Evolutionary conservation across 2,888 invertebrate species (phyloP).

Genomic region (Pterostichus niger): DNA sequence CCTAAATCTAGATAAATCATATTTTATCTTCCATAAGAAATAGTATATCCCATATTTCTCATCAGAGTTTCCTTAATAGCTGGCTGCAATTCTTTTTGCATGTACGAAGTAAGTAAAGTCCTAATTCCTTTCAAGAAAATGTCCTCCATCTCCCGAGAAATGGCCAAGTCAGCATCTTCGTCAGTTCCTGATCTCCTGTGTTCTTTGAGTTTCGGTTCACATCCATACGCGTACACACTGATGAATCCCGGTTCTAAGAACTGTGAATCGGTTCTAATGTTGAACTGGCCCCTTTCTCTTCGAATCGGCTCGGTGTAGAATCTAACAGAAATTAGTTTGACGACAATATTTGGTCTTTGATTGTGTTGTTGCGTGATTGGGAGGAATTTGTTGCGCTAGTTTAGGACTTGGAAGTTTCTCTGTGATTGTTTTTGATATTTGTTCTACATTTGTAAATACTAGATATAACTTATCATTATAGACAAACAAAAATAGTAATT

Average conservation of each 20-base stretch:
- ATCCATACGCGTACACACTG: slow-evolving; percentile 91
- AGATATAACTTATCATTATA: slow-evolving; percentile 23
- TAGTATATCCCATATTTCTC: slow-evolving; percentile 92
- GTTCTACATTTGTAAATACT: slow-evolving; percentile 41
- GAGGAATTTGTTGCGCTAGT: slow-evolving; percentile 31
- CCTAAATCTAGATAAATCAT: slow-evolving; percentile 39
- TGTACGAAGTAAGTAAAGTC: slow-evolving; percentile 88
- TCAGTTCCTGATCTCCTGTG: slow-evolving; percentile 72
- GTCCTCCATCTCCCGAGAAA: slow-evolving; percentile 90
- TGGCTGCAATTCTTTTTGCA: slow-evolving; percentile 90
- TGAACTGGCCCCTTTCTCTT: slow-evolving; percentile 84
- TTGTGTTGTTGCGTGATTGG: slow-evolving; percentile 41
- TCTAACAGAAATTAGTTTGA: slow-evolving; percentile 69
- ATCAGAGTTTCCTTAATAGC: slow-evolving; percentile 92
- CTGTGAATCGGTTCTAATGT: slow-evolving; percentile 89
- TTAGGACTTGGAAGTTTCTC: slow-evolving; percentile 30
- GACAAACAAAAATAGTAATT: not conserved
- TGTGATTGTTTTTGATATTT: slow-evolving; percentile 38
- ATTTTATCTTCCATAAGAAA: slow-evolving; percentile 86
- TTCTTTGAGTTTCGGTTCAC: slow-evolving; percentile 79
- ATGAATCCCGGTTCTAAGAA: slow-evolving; percentile 92
- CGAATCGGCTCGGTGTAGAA: slow-evolving; percentile 86
- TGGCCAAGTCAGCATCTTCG: slow-evolving; percentile 82
- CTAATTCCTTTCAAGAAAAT: slow-evolving; percentile 91
- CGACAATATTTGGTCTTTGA: slow-evolving; percentile 7